phyloP scores from a whole-genome alignment of 2,113 vertebrate species.

The Ammodytes dubius region DNA sequence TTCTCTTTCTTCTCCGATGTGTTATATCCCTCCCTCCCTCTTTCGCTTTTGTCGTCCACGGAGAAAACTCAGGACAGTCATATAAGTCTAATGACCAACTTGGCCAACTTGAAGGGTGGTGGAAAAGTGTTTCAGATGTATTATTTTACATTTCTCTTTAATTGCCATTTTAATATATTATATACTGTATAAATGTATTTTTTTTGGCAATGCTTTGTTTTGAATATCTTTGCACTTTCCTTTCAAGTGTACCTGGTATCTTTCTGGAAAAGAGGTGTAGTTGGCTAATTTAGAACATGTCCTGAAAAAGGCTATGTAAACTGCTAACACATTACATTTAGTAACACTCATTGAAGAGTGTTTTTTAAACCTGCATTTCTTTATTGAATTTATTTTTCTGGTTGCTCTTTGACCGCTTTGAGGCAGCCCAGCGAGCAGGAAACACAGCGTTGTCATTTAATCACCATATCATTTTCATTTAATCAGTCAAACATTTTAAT shows the following conservation, averaged over 20 bases:
- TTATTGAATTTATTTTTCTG: too few relatives aligned
- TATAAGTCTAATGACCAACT: constrained; percentile 1
- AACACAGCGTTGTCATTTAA: too few relatives aligned
- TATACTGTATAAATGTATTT: not conserved
- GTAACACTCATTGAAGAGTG: too few relatives aligned
- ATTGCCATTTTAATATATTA: not conserved
- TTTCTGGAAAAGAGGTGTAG: not conserved
- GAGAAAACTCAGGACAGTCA: constrained; percentile 28
- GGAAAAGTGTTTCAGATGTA: not conserved
- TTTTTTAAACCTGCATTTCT: too few relatives aligned
- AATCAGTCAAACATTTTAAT: too few relatives aligned
- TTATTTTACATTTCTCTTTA: not conserved
- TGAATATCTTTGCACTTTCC: not conserved
- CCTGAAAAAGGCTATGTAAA: too few relatives aligned
- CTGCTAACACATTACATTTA: too few relatives aligned
- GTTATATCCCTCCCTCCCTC: constrained; percentile 16
- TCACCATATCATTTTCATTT: too few relatives aligned
- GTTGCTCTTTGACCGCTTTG: too few relatives aligned
- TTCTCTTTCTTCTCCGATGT: constrained; percentile 62
- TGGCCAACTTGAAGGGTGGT: not conserved
- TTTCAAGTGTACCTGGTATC: too few relatives aligned
- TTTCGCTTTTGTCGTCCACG: not conserved
- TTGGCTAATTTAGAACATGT: not conserved
- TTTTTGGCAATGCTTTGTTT: not conserved
- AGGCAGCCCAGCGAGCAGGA: too few relatives aligned